Percentiles rank a stretch among this genome's conserved stretches.
Evolutionary conservation across 2,888 invertebrate genomes (phyloP).

Genomic region (Lacanobia oleracea): DNA sequence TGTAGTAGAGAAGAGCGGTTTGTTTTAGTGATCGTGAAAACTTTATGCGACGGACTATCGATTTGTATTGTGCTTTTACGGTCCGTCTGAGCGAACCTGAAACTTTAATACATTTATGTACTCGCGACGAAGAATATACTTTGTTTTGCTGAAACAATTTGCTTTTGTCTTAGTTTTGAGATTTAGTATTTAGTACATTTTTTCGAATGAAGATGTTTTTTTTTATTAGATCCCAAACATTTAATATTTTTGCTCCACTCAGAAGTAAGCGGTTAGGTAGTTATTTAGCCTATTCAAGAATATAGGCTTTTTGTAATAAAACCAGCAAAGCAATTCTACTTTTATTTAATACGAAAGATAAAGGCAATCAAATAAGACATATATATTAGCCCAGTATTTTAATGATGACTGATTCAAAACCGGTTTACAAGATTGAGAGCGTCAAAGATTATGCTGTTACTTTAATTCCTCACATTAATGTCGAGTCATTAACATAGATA

Average conservation of each 20-base stretch:
- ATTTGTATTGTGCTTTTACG: constrained; percentile 51
- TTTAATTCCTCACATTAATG: constrained; percentile 63
- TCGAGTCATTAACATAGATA: constrained; percentile 66
- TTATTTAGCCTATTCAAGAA: too few relatives aligned
- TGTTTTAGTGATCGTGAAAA: constrained; percentile 61
- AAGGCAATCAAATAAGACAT: background rate
- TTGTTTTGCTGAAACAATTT: constrained; percentile 16
- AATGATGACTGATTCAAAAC: constrained; percentile 50
- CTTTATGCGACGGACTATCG: constrained; percentile 54
- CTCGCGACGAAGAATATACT: constrained; percentile 6
- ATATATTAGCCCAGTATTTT: constrained; percentile 33
- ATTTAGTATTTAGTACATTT: background rate
- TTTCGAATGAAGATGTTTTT: too few relatives aligned
- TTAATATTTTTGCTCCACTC: too few relatives aligned
- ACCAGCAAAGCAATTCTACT: background rate
- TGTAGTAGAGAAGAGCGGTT: constrained; percentile 33
- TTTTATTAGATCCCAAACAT: background rate
- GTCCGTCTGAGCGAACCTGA: constrained; percentile 29
- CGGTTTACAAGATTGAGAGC: constrained; percentile 53
- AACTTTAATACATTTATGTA: constrained; percentile 36
- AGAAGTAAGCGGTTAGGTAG: background rate
- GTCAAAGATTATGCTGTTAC: constrained; percentile 55
- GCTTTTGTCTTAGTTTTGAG: background rate
- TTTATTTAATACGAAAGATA: background rate
- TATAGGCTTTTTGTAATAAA: background rate